Evolutionary conservation across 2,888 invertebrate genomes (phyloP), one percentile per base, ranked within the genome.

Genomic region (Lasioglossum malachurum): DNA sequence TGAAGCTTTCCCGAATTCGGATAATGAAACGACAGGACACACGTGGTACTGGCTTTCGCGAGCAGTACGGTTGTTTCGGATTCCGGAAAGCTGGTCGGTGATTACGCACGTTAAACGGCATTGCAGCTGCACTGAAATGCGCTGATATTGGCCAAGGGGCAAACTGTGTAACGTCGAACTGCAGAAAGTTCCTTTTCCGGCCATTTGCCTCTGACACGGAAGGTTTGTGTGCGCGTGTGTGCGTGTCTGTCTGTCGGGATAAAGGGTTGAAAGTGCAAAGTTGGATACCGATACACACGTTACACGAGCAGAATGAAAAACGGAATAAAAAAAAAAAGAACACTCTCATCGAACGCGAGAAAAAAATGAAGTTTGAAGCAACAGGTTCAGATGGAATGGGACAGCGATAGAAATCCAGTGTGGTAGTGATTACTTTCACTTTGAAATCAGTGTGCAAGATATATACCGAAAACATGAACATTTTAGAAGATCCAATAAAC

Each of bases 141-240:
- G n/a, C 57, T 2, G 27, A 44, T 73, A 72, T 49, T 67, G 72
- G 57, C 46, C 75, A 73, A 64, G n/a, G n/a, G 76, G 60, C 35
- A 35, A 69, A 69, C 69, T 27, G 57, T 4, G 73, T 46, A 80
- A 69, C 46, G 78, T 76, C 49, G 49, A 78, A 77, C 49, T 88
- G 31, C 60, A 19, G 38, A 57, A 72, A 80, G 31, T 79, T 79
- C 72, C 75, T 49, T 44, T 80, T 57, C 44, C 35, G 38, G 38
- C 10, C 19, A 49, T 74, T 74, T 74, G 74, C 23, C n/a, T 44
- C 46, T 8, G 46, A 60, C 8, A 49, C 23, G 71, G 27, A 7
- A n/a, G 4, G 5, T 31, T 75, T 35, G 46, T 31, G 2, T 16
- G 31, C 31, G 31, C 31, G 31, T 31, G 31, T 31, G 31, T 31